A percentile compares a stretch with the other conserved stretches of the same genome.
Evolutionary conservation across 2,888 invertebrate species (phyloP).

Genomic region (Trypoxylon attenuatum): DNA sequence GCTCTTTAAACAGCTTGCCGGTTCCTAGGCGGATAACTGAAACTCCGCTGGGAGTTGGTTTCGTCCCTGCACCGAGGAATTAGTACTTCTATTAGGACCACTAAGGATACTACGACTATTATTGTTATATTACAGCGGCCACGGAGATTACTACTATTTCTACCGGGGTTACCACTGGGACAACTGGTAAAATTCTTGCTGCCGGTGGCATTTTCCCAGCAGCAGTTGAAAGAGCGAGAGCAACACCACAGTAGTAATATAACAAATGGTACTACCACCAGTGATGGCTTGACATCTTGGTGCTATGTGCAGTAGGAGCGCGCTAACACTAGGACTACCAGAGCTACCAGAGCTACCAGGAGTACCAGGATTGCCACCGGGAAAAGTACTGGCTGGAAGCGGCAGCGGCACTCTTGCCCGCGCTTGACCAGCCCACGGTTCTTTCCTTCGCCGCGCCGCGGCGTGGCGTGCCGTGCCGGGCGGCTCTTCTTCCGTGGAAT

Average conservation of each 20-base stretch:
- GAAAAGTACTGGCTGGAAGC: no score
- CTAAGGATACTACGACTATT: neutral
- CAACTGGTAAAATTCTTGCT: neutral
- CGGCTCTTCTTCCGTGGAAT: constrained; percentile 27
- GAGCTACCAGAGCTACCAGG: no score
- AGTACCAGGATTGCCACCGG: no score
- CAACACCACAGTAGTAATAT: neutral
- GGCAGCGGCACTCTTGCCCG: no score
- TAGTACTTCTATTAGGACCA: neutral
- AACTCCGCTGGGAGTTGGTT: neutral
- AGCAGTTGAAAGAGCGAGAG: no score
- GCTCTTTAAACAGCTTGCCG: neutral
- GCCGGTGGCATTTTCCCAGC: neutral
- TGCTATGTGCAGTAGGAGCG: neutral
- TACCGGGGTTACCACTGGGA: neutral
- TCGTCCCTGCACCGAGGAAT: neutral
- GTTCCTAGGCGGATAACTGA: neutral
- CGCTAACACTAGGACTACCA: neutral
- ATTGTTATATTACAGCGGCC: neutral
- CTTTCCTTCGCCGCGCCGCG: neutral
- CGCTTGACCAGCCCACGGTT: no score
- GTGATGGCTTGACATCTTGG: neutral
- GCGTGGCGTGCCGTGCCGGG: neutral
- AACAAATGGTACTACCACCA: constrained; percentile 1
- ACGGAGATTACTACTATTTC: neutral